Evolutionary conservation across 2,797 vertebrate genomes (phyloP).

Genomic region (Allobates femoralis): DNA sequence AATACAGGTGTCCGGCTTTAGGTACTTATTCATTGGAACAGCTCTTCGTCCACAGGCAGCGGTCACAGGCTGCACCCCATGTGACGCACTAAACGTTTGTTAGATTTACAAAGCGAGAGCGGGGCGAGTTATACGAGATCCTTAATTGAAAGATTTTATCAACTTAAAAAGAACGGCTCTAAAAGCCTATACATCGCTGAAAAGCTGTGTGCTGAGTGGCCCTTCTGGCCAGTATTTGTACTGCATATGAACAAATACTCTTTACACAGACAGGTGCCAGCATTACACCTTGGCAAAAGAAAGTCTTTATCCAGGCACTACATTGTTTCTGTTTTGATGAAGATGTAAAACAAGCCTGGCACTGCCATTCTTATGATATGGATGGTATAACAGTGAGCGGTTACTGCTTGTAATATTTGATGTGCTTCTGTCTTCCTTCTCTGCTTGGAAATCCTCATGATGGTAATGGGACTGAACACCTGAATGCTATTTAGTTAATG

Average conservation of each 20-base stretch:
- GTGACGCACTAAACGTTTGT: constrained; percentile 61
- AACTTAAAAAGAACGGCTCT: constrained; percentile 56
- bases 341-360: background rate
- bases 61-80: constrained; percentile 48
- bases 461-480: background rate
- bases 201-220: constrained; percentile 52
- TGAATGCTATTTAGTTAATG: background rate
- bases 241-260: background rate
- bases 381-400: background rate
- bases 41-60: constrained; percentile 12
- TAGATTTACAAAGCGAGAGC: constrained; percentile 58
- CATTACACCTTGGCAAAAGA: background rate
- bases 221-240: constrained; percentile 26
- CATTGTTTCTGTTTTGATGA: background rate
- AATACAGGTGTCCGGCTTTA: background rate
- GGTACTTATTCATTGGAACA: background rate
- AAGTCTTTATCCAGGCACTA: background rate
- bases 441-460: background rate
- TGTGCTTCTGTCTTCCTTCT: background rate
- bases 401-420: background rate
- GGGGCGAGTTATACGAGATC: constrained; percentile 51
- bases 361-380: background rate
- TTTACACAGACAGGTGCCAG: background rate
- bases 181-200: constrained; percentile 15
- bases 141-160: constrained; percentile 65